Evolutionary conservation across 2,797 vertebrate genomes (phyloP).

Genomic region (Cirrhinus molitorella): DNA sequence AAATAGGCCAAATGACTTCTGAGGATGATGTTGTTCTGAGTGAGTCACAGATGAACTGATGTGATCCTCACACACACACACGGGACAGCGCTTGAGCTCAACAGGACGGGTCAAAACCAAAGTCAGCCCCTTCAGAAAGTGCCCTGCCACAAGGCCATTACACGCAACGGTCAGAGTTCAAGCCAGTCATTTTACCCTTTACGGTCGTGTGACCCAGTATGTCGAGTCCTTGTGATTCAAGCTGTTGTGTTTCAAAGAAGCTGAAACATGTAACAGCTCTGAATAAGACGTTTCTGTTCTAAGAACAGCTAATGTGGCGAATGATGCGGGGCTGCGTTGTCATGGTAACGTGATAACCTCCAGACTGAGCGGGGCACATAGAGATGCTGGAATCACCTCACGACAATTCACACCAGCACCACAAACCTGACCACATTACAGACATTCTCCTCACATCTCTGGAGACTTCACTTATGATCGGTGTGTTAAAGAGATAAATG

Average conservation of each 20-base stretch:
- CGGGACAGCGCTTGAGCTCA: not conserved
- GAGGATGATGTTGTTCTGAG: not conserved
- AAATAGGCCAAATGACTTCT: not conserved
- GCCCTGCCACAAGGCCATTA: no score
- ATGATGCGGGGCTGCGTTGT: not conserved
- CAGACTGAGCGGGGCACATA: not conserved
- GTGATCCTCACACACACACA: not conserved
- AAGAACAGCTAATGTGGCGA: not conserved
- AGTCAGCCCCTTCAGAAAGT: not conserved
- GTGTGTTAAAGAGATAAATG: not conserved
- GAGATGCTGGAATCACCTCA: not conserved
- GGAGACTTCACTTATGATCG: not conserved
- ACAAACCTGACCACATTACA: no score
- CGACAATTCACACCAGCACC: no score
- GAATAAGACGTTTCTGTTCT: not conserved
- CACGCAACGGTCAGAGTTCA: no score
- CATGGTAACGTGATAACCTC: not conserved
- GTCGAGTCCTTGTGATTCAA: not conserved
- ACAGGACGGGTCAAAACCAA: not conserved
- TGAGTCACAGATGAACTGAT: conserved; percentile 5
- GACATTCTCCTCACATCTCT: not conserved
- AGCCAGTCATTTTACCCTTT: no score
- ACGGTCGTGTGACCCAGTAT: not conserved
- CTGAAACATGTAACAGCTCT: not conserved
- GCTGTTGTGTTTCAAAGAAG: not conserved